Base-by-base conservation (phyloP, 2,797 vertebrate genomes). In the Takifugu rubripes region DNA sequence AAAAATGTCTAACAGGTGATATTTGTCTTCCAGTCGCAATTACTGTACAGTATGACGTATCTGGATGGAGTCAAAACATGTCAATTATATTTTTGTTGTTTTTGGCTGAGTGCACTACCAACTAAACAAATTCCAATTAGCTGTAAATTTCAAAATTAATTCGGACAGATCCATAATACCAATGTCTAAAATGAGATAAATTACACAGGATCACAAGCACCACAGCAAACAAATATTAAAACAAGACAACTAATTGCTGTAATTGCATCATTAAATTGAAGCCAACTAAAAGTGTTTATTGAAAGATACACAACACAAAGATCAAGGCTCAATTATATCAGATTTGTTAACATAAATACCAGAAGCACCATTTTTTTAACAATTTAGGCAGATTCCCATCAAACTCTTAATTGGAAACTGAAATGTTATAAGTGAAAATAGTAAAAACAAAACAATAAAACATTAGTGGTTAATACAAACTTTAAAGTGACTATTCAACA, bases 311-410 rank as follows among this genome's bases (percentile, higher is more conserved):
- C 69, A 72, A 59, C 15, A 75, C 47, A 62, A 47, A 64, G 5
- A 9, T 25, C 47, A 36, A 56, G 14, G 59, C 9, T 59, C 33
- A 56, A 21, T 31, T 8, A 44, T 17, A 51, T 26, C 29, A 69
- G 44, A 31, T 14, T 58, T 17, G 7, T 48, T 24, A 27, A 63
- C 33, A 10, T 25, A 27, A 31, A 56, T 12, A 14, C 27, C 70
- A 10, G 77, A 70, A 83, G 75, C 81, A 83, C 75, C 71, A 68
- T 66, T 68, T 64, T 43, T 72, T 64, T 5, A 21, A 47, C 5
- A 47, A 54, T 24, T 61, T 56, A 61, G 78, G 68, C 29, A 55
- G 46, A 48, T 70, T 45, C 6, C 26, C 29, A 57, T 31, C 2
- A 49, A 43, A 65, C 8, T 58, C 17, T 21, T 43, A 42, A 44